phyloP scores from a whole-genome alignment of 2,797 vertebrate genomes.

The Coracias cyanogaster region DNA sequence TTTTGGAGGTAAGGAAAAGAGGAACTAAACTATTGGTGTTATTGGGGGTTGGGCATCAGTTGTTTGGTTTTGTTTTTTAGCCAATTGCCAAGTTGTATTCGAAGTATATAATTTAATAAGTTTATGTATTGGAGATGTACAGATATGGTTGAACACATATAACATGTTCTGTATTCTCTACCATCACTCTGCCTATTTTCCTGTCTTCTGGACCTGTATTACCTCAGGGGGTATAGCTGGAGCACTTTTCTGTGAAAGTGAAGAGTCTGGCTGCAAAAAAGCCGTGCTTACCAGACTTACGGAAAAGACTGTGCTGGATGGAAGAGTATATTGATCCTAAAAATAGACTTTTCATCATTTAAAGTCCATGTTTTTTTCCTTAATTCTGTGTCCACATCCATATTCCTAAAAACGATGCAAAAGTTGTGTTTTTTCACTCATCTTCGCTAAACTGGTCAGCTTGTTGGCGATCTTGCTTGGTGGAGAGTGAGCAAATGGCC shows the following conservation, averaged over 20 bases:
- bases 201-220: neutral
- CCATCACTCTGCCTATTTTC: neutral
- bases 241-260: neutral
- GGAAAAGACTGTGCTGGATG: neutral
- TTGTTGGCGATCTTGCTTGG: neutral
- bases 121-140: neutral
- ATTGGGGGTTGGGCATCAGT: neutral
- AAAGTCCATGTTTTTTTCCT: rapidly evolving
- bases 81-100: neutral
- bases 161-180: neutral
- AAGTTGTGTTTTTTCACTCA: neutral
- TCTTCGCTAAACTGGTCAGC: neutral
- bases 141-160: neutral
- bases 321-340: neutral
- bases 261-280: neutral
- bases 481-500: neutral
- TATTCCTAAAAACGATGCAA: neutral
- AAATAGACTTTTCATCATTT: neutral
- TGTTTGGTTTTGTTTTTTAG: neutral
- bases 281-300: neutral
- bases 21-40: neutral
- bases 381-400: neutral
- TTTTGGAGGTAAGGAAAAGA: slow-evolving; percentile 81
- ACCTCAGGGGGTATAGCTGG: neutral
- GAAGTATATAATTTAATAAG: neutral